These are phyloP conservation scores for Diplolepis rosae DNA, from an alignment of 2,888 invertebrate genomes.

Conservation along the genomic window DNA sequence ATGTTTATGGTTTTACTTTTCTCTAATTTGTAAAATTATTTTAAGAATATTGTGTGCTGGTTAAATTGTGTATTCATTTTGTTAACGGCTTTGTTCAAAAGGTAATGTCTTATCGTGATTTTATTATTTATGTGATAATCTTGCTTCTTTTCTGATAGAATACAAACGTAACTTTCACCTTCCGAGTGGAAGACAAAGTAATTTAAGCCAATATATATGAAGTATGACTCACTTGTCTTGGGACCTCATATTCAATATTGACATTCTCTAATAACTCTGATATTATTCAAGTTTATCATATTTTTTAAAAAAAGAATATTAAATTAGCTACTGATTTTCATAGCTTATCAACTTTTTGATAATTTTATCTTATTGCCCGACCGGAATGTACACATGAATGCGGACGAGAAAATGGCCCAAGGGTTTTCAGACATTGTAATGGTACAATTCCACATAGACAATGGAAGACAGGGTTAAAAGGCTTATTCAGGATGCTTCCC, in stretches of 20 bases:
- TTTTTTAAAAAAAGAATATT: too few relatives aligned
- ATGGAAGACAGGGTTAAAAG: slow-evolving; percentile 41
- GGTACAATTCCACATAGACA: slow-evolving; percentile 43
- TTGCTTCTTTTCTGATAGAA: not conserved
- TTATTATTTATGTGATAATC: not conserved
- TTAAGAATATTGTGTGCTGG: too few relatives aligned
- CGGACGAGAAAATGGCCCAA: not conserved
- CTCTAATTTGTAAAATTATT: too few relatives aligned
- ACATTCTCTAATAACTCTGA: too few relatives aligned
- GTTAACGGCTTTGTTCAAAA: not conserved
- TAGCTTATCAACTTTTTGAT: too few relatives aligned
- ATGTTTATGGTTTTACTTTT: too few relatives aligned
- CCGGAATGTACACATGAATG: not conserved
- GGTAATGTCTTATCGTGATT: not conserved
- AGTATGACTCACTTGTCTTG: not conserved
- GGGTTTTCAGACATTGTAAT: slow-evolving; percentile 33
- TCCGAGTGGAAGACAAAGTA: not conserved
- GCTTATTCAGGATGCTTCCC: slow-evolving; percentile 41
- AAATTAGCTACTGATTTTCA: too few relatives aligned
- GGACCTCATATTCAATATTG: not conserved
- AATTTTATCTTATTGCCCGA: not conserved
- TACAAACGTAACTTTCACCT: not conserved
- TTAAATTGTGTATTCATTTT: too few relatives aligned
- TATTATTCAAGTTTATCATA: too few relatives aligned
- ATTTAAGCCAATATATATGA: not conserved